Base-by-base conservation (phyloP, 1,140 invertebrate genomes). In the Drosophila saltans region DNA sequence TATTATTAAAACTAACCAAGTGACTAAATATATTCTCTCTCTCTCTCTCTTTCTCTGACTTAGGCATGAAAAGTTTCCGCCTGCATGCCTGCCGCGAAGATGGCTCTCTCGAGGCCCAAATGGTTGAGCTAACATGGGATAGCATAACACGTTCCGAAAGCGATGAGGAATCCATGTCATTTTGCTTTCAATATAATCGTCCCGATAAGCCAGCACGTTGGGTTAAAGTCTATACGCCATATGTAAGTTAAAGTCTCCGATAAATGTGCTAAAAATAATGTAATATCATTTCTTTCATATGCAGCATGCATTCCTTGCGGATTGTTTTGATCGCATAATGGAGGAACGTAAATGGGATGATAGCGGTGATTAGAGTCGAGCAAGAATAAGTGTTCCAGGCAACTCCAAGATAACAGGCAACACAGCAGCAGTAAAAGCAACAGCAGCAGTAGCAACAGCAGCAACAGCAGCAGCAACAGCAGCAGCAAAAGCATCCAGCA, bases 261-360 rank as follows among this genome's bases (percentile, higher is more conserved):
- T 16, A 16, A 16, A 16, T 16, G 16, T 16, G 16, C 16, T 16
- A 16, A 16, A 16, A 16, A 16, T 16, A 16, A 16, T 16, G 16
- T 16, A 16, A 16, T 16, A 16, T 16, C 16, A 16, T 16, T 16
- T 16, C 16, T 16, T 16, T 16, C 28, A 43, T 66, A 21, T 57
- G 5, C 16, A 98, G 97, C 98, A 97, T 92, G 95, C 97, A 86
- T 98, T 97, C 94, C 95, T 99, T 90, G 96, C 96, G 92, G 98
- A 98, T 92, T 98, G 98, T 93, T 98, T 99, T 93, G 97, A 98
- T 92, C 94, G 97, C 94, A 97, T 99, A 94, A 95, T 97, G 83
- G 97, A 98, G 92, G 98, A 99, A 92, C 94, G 94, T 68, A 96
- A 96, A 91, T 97, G 96, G 96, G 93, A 95, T 48, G 96, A 96